Conservation (phyloP, 2,113 vertebrate genomes). For the Fregetta grallaria region DNA sequence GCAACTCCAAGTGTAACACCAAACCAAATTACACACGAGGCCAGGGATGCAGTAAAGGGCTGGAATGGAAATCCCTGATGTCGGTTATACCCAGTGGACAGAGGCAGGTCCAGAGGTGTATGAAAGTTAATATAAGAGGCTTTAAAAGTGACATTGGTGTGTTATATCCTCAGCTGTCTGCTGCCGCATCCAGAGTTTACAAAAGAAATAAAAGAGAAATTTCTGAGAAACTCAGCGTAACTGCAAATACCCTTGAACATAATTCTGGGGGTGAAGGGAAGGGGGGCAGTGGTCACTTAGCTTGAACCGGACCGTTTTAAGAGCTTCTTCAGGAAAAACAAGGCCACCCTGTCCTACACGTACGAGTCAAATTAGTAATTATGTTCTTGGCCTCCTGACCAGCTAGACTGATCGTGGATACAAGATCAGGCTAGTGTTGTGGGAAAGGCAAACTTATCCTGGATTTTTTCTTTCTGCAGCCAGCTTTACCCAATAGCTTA, state of each 20-base stretch:
- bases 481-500: neutral
- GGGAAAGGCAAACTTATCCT: neutral
- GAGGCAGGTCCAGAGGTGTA: neutral
- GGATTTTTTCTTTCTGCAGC: neutral
- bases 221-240: neutral
- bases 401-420: rapidly evolving
- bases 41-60: neutral
- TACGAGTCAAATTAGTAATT: neutral
- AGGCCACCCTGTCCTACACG: neutral
- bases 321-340: neutral
- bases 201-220: neutral
- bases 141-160: neutral
- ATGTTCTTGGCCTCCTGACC: neutral
- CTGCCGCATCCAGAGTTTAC: neutral
- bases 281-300: neutral
- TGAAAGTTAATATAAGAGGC: neutral
- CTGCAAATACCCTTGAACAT: neutral
- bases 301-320: neutral
- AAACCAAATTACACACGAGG: neutral
- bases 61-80: neutral
- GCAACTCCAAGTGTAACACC: neutral
- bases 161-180: neutral
- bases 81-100: neutral
- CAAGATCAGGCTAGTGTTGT: neutral
- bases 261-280: rapidly evolving